phyloP scores from a whole-genome alignment of 2,797 vertebrate species.

The Falco peregrinus region DNA sequence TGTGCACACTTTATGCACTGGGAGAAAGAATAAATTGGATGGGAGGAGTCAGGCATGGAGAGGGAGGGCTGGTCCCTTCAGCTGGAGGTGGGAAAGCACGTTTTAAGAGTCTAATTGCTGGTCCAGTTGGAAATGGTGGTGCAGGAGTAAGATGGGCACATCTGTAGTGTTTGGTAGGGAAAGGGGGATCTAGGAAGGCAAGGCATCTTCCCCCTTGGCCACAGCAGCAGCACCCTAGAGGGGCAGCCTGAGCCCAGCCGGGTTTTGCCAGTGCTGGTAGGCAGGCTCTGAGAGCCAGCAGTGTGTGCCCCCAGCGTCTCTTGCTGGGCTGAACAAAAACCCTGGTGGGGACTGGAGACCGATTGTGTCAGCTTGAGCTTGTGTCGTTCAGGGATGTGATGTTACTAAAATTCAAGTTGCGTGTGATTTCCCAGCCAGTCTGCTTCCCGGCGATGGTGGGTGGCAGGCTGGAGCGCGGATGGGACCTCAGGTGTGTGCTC shows the following conservation, averaged over 20 bases:
- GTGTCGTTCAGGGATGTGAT: neutral
- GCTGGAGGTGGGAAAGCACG: neutral
- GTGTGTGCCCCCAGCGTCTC: neutral
- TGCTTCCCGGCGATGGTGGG: neutral
- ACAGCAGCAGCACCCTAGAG: neutral
- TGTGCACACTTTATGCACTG: neutral
- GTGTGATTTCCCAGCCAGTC: neutral
- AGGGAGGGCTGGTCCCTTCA: neutral
- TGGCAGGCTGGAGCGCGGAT: neutral
- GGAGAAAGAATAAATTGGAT: neutral
- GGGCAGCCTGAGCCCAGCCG: neutral
- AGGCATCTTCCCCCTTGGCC: neutral
- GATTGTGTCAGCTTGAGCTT: neutral
- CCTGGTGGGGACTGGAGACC: neutral
- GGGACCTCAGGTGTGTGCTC: neutral
- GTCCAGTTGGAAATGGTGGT: neutral
- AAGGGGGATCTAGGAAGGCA: neutral
- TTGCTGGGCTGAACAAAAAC: neutral
- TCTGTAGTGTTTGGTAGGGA: neutral
- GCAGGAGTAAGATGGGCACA: neutral
- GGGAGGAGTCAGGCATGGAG: neutral
- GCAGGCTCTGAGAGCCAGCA: rapidly evolving
- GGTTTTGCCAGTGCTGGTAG: neutral
- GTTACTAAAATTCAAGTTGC: neutral
- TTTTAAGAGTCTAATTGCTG: neutral